phyloP scores from a whole-genome alignment of 2,113 vertebrate genomes.

The Chionodraco myersi region DNA sequence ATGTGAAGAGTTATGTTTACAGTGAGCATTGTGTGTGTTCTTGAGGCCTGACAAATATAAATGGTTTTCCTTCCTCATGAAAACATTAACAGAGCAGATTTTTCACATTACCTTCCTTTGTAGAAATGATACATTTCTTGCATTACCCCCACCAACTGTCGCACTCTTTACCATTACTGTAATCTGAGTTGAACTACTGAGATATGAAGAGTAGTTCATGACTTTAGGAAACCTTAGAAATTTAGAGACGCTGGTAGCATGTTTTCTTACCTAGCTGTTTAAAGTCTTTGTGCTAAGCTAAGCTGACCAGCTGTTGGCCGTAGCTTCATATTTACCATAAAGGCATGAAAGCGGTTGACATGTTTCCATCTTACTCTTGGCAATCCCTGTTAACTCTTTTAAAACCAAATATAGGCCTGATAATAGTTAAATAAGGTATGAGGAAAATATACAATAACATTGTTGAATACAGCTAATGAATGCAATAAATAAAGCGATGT shows the following conservation, averaged over 20 bases:
- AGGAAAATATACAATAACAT: too few species aligned
- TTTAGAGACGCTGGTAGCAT: background rate
- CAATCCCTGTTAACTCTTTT: background rate
- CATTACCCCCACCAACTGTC: background rate
- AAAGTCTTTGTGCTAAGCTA: conserved; percentile 16
- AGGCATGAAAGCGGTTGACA: background rate
- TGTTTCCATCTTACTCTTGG: background rate
- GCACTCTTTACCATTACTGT: background rate
- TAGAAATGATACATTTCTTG: background rate
- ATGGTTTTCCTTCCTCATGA: background rate
- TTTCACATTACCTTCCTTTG: too few species aligned
- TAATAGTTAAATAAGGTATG: background rate
- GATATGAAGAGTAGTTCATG: background rate
- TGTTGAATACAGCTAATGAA: too few species aligned
- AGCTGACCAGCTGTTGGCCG: background rate
- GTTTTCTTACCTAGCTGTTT: conserved; percentile 3
- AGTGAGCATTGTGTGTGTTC: background rate
- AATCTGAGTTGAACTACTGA: background rate
- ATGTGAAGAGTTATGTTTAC: background rate
- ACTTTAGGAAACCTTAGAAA: background rate
- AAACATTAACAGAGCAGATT: background rate
- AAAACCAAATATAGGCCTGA: background rate
- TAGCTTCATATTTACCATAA: background rate
- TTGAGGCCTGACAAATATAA: background rate
- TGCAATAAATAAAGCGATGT: too few species aligned